These are phyloP conservation scores for Odontocerum albicorne DNA, from an alignment of 2,888 invertebrate genomes.

Conservation along the genomic window DNA sequence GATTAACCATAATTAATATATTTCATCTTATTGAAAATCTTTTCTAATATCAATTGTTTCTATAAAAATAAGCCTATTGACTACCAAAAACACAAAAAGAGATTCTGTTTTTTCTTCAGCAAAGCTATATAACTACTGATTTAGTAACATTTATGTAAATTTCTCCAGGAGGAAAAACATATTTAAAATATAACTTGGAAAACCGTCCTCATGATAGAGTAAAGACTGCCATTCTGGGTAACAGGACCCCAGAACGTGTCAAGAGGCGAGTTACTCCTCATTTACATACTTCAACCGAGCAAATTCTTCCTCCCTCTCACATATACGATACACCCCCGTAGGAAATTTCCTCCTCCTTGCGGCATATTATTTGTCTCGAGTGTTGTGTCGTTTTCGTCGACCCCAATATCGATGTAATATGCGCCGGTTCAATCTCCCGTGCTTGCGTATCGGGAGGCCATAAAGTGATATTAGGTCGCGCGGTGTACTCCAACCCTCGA, in stretches of 20 bases:
- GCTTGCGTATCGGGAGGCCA: conserved; percentile 23
- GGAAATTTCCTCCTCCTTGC: conserved; percentile 7
- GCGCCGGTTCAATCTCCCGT: conserved; percentile 31
- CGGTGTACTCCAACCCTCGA: background rate
- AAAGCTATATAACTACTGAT: no score
- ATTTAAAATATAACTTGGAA: no score
- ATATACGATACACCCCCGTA: background rate
- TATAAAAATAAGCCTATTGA: no score
- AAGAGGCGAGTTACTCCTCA: conserved; percentile 22
- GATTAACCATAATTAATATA: no score
- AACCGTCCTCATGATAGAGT: background rate
- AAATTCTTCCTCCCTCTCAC: conserved; percentile 18
- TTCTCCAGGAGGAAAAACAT: no score
- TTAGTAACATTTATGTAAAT: no score
- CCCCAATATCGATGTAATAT: conserved; percentile 26
- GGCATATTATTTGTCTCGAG: conserved; percentile 3
- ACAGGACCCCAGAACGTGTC: conserved; percentile 22
- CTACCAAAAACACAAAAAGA: no score
- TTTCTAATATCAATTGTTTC: no score
- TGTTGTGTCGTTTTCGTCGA: conserved; percentile 1
- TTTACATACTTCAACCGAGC: conserved; percentile 29
- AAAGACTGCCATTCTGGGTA: conserved; percentile 16
- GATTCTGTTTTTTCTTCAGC: no score
- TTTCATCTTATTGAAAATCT: no score
- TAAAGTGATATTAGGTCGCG: conserved; percentile 25